Evolutionary conservation across 2,888 invertebrate genomes (phyloP).

Genomic region (Caradrina clavipalpis): DNA sequence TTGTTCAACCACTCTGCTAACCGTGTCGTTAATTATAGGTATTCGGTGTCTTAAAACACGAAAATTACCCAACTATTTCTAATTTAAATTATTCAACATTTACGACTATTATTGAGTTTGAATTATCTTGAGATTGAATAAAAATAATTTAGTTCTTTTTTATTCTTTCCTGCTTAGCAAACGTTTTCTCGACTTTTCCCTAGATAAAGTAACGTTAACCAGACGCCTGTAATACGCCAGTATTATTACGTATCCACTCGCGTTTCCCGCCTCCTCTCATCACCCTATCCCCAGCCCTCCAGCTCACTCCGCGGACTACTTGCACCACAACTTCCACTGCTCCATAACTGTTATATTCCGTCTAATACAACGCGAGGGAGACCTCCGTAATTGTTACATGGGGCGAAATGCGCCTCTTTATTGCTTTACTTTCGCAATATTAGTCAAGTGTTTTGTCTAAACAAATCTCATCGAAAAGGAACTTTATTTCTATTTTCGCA

Average conservation of each 20-base stretch:
- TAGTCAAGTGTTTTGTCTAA: conserved; percentile 58
- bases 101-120: no score
- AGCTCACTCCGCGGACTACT: conserved; percentile 48
- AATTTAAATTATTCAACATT: no score
- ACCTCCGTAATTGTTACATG: conserved; percentile 76
- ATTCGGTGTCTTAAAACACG: no score
- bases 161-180: no score
- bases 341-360: conserved; percentile 57
- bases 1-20: no score
- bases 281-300: conserved; percentile 1
- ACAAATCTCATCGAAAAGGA: conserved; percentile 32
- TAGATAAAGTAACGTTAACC: no score
- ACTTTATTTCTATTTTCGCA: conserved; percentile 47
- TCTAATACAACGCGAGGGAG: conserved; percentile 60
- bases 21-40: no score
- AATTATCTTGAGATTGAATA: no score
- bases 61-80: no score
- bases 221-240: no score
- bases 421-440: conserved; percentile 73
- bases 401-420: conserved; percentile 65
- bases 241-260: neutral
- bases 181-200: no score
- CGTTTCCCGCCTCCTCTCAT: conserved; percentile 14
- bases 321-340: conserved; percentile 44
- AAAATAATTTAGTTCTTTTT: no score